Evolutionary conservation across 1,140 invertebrate genomes (phyloP).

Genomic region (Atopsyche davidsoni): DNA sequence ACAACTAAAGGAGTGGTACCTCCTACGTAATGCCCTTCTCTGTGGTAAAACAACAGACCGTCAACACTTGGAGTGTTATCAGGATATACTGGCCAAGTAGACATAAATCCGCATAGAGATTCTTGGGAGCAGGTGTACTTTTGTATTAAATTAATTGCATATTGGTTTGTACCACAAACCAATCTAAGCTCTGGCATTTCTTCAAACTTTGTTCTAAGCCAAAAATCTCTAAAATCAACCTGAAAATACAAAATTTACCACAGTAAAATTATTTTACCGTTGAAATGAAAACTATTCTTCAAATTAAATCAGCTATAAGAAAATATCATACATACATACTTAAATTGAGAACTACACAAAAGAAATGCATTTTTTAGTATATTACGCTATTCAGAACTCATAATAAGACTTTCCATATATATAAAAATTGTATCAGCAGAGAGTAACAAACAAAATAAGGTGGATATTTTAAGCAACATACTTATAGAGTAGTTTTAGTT

Average conservation of each 20-base stretch:
- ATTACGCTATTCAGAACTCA: too few relatives aligned
- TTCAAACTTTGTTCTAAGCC: conserved; percentile 61
- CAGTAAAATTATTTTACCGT: conserved; percentile 25
- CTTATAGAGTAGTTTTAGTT: too few relatives aligned
- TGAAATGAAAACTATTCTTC: conserved; percentile 2
- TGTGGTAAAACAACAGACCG: conserved; percentile 79
- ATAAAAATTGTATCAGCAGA: too few relatives aligned
- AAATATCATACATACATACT: too few relatives aligned
- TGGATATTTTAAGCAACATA: too few relatives aligned
- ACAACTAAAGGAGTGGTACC: conserved; percentile 78
- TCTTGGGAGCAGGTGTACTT: conserved; percentile 38
- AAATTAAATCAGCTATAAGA: too few relatives aligned
- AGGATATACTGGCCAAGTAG: conserved; percentile 34
- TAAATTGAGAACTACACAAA: too few relatives aligned
- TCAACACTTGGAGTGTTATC: conserved; percentile 51
- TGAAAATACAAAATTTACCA: conserved; percentile 44
- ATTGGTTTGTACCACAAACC: conserved; percentile 44
- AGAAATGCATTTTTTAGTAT: too few relatives aligned
- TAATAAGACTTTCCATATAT: too few relatives aligned
- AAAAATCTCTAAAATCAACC: conserved; percentile 72
- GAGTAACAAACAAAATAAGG: too few relatives aligned
- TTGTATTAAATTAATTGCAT: conserved; percentile 48
- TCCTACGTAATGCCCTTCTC: conserved; percentile 66
- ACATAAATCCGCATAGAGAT: conserved; percentile 16
- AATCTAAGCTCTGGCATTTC: conserved; percentile 50